phyloP scores from a whole-genome alignment of 2,888 invertebrate genomes.

The Drosophila fulvimacula region DNA sequence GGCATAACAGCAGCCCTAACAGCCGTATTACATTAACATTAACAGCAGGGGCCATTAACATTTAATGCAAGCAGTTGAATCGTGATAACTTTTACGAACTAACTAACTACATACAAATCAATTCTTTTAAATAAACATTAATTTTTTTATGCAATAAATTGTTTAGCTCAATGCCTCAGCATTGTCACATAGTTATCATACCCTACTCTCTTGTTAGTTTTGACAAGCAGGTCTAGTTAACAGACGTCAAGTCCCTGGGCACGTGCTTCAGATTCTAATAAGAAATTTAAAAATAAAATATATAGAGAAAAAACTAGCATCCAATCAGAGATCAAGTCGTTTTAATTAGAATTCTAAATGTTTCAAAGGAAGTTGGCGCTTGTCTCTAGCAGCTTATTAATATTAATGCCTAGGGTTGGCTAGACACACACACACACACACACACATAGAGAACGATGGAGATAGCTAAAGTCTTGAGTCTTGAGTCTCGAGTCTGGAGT shows the following conservation, averaged over 20 bases:
- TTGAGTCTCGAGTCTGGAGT: neutral
- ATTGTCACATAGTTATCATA: conserved; percentile 17
- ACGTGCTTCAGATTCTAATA: conserved; percentile 70
- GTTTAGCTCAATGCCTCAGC: neutral
- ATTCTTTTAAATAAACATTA: conserved; percentile 5
- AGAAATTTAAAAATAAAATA: neutral
- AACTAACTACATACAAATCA: neutral
- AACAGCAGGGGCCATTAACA: conserved; percentile 64
- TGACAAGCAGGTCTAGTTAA: conserved; percentile 39
- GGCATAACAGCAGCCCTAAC: conserved; percentile 27
- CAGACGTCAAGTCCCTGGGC: conserved; percentile 62
- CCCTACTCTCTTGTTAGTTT: conserved; percentile 10
- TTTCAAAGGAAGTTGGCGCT: conserved; percentile 77
- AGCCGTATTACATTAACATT: conserved; percentile 39
- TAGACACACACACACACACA: conserved; percentile 6
- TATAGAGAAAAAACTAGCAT: conserved; percentile 34
- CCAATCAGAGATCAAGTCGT: conserved; percentile 69
- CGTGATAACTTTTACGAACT: conserved; percentile 6
- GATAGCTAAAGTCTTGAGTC: neutral
- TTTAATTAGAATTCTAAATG: conserved; percentile 78
- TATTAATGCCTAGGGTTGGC: conserved; percentile 71
- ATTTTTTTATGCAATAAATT: neutral
- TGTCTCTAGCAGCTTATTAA: conserved; percentile 64
- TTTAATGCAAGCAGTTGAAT: conserved; percentile 41
- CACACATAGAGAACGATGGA: neutral